Base-by-base conservation (phyloP, 1,140 invertebrate species). In the Chrysopa pallens region DNA sequence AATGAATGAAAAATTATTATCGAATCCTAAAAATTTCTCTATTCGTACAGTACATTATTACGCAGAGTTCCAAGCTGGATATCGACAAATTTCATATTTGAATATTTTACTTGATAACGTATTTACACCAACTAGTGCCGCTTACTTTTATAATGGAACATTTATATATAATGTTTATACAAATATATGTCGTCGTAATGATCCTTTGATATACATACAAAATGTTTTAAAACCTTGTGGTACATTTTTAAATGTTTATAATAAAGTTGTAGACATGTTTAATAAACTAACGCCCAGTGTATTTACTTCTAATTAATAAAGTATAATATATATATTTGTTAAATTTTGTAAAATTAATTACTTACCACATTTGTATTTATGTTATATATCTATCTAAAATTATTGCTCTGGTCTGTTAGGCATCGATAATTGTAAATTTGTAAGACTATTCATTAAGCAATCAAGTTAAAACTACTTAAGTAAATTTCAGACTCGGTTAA, bases 161-260 rank as follows among this genome's bases (percentile, higher is more conserved):
- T 74, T 84, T 53, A 49, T 80, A 4, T 85, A 84, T 50, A 84
- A 84, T 66, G 59, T 81, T 7, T 73, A 69, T 48, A 53, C 59
- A 38, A 68, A 71, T 49, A 62, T 80, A 39, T 65, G 67, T 42
- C 63, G 59, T 40, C 65, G 72, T 9, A 39, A 49, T 1, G 60
- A 76, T 51, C 58, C 74, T 4, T 50, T 60, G 15, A 49, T 45
- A 28, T 78, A 74, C 52, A 52, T 78, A 9, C 55, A 64, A 35
- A 52, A 60, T 52, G 52, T 67, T 52, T 38, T 74, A 42, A 49
- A 63, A 57, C 50, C 66, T 56, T 61, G 74, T 46, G 49, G 58
- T 27, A 61, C 58, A 52, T 51, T 76, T 40, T 56, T 70, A 42
- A 51, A 58, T 55, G 36, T 70, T 48, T 50, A 67, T 57, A 46